Base-by-base conservation (phyloP, 1,140 invertebrate genomes). In the Drosophila oshimai region DNA sequence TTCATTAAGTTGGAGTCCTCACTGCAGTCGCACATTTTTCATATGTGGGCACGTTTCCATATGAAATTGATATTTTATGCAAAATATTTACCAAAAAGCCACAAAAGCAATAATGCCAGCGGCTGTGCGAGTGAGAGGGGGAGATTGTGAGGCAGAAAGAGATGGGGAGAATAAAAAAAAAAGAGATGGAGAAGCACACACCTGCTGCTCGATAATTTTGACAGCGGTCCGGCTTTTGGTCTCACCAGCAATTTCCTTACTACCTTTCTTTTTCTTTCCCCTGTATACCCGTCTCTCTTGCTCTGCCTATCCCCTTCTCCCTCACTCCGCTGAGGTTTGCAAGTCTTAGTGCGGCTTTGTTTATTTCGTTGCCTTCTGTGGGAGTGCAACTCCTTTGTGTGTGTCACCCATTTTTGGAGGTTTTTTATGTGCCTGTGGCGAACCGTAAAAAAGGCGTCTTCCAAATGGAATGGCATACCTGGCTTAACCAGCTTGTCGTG, bases 51-150 rank as follows among this genome's bases (percentile, higher is more conserved):
- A 46, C 51, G 31, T 75, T 69, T 64, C 42, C 68, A 53, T 65
- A 58, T 83, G 50, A 88, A 87, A 77, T 86, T 74, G 72, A 81
- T 81, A 88, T 88, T 86, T 86, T 86, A 88, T 86, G 81, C 77
- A 86, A 86, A 81, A 76, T 76, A 84, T 72, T 84, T 80, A 67
- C 55, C 61, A 47, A 64, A 64, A 65, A 47, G 41, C 61, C 61
- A 49, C 58, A 64, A 26, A 64, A 65, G 58, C 58, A 47, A 65
- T 49, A 65, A 64, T 15, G 37, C 61, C 46, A 53, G 10, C 2
- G 34, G 58, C 58, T 24, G 18, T 2, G 24, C 4, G 17, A 3
- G 24, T 24, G 22, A 20, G 17, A 45, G 2, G 0, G 6, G 1
- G 9, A 10, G 15, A 17, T 18, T 13, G 4, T 0, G 10, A 10